These are phyloP conservation scores for Capromys pilorides DNA, from an alignment of 2,797 vertebrate species.

Conservation along the genomic window DNA sequence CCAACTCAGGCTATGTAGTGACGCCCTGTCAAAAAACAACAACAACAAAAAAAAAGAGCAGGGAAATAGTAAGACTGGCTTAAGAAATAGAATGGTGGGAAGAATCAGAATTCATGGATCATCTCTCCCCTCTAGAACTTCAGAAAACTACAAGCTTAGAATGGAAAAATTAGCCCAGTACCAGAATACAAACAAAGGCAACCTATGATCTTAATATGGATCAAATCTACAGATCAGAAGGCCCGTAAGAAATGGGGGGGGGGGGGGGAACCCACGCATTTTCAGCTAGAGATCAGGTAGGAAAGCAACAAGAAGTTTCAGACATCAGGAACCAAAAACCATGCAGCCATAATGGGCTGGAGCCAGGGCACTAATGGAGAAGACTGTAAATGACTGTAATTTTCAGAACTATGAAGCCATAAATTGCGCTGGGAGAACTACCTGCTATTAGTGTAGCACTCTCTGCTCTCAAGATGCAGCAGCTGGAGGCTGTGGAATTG, in stretches of 20 bases:
- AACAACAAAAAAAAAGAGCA: too few relatives aligned
- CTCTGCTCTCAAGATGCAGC: slow-evolving; percentile 71
- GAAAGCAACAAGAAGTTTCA: slow-evolving; percentile 62
- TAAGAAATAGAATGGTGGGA: not conserved
- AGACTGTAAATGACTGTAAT: slow-evolving; percentile 77
- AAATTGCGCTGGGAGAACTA: slow-evolving; percentile 65
- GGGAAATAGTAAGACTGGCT: not conserved
- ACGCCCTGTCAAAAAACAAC: not conserved
- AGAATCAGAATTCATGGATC: not conserved
- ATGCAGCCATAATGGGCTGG: slow-evolving; percentile 61
- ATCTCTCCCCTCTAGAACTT: not conserved
- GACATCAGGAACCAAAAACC: slow-evolving; percentile 67
- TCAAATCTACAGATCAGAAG: slow-evolving; percentile 25
- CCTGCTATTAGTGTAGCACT: slow-evolving; percentile 71
- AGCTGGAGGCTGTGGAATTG: slow-evolving; percentile 69
- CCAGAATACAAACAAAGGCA: slow-evolving; percentile 56
- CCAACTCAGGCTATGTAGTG: not conserved
- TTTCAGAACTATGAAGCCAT: slow-evolving; percentile 76
- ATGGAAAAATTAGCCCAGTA: slow-evolving; percentile 47
- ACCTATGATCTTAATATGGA: not conserved
- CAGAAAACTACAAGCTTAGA: slow-evolving; percentile 46
- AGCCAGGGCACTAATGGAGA: slow-evolving; percentile 81
- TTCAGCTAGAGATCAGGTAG: slow-evolving; percentile 52
- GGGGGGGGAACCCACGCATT: too few relatives aligned
- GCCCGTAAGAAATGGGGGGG: too few relatives aligned